These are phyloP conservation scores for Tetragonisca angustula DNA, from an alignment of 2,888 invertebrate genomes.

Conservation along the genomic window DNA sequence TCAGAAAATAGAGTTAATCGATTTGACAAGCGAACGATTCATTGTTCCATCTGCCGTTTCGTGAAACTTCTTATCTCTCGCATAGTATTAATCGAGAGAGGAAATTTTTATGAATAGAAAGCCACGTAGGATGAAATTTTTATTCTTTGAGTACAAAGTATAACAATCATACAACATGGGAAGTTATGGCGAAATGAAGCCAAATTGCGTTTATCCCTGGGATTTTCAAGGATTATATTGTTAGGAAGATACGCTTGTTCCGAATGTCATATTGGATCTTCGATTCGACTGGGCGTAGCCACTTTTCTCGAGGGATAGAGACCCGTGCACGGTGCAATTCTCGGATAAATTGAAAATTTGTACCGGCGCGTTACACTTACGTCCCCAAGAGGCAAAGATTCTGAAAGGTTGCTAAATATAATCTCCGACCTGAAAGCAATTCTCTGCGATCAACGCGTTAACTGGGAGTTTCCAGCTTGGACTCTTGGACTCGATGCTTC, in stretches of 20 bases:
- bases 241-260: not conserved
- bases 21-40: too few relatives aligned
- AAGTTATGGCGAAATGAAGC: not conserved
- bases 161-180: too few relatives aligned
- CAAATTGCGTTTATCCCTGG: not conserved
- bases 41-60: too few relatives aligned
- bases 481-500: not conserved
- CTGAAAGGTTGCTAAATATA: not conserved
- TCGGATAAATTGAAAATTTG: conserved; percentile 45
- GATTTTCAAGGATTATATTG: not conserved
- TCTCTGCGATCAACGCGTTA: not conserved
- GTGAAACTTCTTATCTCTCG: too few relatives aligned
- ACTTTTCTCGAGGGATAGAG: conserved; percentile 5
- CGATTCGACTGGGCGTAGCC: not conserved
- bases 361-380: not conserved
- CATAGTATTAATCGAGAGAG: not conserved
- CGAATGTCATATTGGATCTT: not conserved
- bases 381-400: conserved; percentile 11
- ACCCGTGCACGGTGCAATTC: conserved; percentile 18
- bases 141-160: not conserved
- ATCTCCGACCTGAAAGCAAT: conserved; percentile 17
- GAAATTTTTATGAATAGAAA: not conserved
- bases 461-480: not conserved
- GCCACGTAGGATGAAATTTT: not conserved
- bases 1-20: too few relatives aligned